Conservation (phyloP, 2,113 vertebrate species). For the Arvicanthis niloticus region DNA sequence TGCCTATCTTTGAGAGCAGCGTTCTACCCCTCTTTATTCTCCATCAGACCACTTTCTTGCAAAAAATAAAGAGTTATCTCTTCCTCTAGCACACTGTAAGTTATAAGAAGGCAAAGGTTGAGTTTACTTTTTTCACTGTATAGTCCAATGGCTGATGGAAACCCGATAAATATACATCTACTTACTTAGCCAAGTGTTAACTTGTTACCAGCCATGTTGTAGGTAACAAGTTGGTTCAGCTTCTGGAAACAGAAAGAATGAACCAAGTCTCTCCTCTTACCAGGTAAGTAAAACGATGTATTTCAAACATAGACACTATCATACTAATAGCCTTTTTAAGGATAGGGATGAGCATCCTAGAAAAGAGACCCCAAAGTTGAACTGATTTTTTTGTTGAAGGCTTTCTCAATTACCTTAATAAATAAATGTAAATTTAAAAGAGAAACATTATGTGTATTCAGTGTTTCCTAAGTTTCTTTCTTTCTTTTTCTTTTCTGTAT, state of each 20-base stretch:
- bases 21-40: background rate
- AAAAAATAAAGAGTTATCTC: background rate
- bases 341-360: background rate
- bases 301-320: background rate
- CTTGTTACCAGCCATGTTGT: background rate
- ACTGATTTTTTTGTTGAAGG: conserved; percentile 29
- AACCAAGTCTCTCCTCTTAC: background rate
- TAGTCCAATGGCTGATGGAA: background rate
- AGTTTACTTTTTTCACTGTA: conserved; percentile 15
- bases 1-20: background rate
- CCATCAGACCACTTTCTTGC: background rate
- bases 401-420: conserved; percentile 44
- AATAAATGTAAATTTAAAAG: conserved; percentile 17
- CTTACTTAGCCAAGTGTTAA: conserved; percentile 20
- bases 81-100: background rate
- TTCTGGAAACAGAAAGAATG: conserved; percentile 49
- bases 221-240: background rate
- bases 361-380: background rate
- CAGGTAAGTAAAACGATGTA: conserved; percentile 8
- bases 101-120: background rate
- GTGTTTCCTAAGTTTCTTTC: background rate
- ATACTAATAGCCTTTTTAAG: background rate
- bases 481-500: rapidly evolving
- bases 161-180: background rate
- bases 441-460: background rate